Percentiles rank a stretch among this genome's conserved stretches.
These are phyloP conservation scores for Zosterops lateralis DNA, from an alignment of 2,113 vertebrate species.

Conservation along the genomic window DNA sequence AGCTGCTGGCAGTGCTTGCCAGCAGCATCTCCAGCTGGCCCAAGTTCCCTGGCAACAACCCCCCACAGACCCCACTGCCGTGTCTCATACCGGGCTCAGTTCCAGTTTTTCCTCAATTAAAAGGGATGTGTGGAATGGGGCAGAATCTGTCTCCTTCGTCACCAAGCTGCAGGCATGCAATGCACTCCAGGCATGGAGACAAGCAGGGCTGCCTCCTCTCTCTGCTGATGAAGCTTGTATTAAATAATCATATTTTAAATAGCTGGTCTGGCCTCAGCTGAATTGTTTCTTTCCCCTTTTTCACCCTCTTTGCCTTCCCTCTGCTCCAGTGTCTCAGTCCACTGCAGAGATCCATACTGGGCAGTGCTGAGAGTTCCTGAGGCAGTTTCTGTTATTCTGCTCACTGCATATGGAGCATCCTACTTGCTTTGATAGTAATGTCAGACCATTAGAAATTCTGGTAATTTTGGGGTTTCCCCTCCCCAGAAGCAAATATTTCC, in stretches of 20 bases:
- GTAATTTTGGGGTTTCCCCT: accelerated
- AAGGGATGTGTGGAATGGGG: not conserved
- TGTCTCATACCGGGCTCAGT: not conserved
- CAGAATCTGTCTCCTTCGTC: not conserved
- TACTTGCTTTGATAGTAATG: not conserved
- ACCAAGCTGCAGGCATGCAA: not conserved
- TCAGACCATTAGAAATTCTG: not conserved
- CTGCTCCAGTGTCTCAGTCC: accelerated
- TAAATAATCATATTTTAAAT: not conserved
- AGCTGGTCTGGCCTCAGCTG: not conserved
- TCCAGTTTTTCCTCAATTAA: slow-evolving; percentile 20
- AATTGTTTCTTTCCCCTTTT: not conserved
- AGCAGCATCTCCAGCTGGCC: not conserved
- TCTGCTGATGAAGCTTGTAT: not conserved
- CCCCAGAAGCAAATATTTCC: not conserved
- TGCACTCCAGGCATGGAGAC: not conserved
- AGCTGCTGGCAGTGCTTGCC: not conserved
- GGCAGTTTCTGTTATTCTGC: not conserved
- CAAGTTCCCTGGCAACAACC: not conserved
- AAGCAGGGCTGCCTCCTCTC: not conserved
- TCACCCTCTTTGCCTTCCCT: not conserved
- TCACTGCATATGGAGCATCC: not conserved
- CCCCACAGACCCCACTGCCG: not conserved
- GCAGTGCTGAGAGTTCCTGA: not conserved
- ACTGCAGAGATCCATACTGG: not conserved